These are phyloP conservation scores for Ceratina australensis DNA, from an alignment of 1,140 invertebrate species.

Conservation along the genomic window DNA sequence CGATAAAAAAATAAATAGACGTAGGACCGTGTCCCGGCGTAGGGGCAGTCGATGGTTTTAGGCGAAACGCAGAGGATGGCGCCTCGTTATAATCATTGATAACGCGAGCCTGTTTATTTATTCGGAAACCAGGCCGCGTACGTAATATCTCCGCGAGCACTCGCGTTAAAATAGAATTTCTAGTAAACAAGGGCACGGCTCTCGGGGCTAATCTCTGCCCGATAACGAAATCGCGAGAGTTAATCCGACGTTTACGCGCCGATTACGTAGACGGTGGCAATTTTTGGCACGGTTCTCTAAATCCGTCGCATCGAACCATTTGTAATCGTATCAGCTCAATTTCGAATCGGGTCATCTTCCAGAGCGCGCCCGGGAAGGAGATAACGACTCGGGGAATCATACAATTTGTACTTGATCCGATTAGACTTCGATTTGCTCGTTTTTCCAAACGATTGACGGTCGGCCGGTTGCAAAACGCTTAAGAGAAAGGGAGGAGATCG, in stretches of 20 bases:
- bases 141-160: conserved; percentile 57
- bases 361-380: background rate
- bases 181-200: conserved; percentile 73
- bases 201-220: conserved; percentile 54
- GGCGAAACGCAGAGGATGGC: no score
- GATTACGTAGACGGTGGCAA: background rate
- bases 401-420: background rate
- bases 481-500: conserved; percentile 17
- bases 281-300: background rate
- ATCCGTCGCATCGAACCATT: background rate
- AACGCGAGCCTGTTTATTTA: conserved; percentile 64
- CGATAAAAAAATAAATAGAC: no score
- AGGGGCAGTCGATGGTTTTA: no score
- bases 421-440: background rate
- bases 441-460: conserved; percentile 20
- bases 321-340: no score
- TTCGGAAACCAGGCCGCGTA: conserved; percentile 61
- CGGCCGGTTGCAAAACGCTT: background rate
- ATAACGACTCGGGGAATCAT: background rate
- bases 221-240: conserved; percentile 62
- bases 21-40: no score
- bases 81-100: background rate
- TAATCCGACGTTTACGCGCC: background rate
- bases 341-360: no score
- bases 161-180: conserved; percentile 64